phyloP scores from a whole-genome alignment of 37 sponge, comb jelly and placozoan genomes.

The Aphrocallistes beatrix region DNA sequence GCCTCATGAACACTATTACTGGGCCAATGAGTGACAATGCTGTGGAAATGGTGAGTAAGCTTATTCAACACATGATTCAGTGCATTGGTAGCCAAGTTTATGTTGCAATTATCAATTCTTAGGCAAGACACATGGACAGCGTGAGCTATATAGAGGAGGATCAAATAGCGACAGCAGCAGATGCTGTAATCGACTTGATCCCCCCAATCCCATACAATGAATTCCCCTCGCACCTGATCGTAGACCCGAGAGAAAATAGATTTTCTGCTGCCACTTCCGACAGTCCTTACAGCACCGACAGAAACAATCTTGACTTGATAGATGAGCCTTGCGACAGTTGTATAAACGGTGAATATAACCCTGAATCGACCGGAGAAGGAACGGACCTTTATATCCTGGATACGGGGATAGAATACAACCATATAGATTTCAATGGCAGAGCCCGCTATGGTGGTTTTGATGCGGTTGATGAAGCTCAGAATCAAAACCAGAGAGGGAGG shows the following conservation, averaged over 20 bases:
- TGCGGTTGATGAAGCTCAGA: neutral
- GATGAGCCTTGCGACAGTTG: neutral
- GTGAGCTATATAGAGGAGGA: neutral
- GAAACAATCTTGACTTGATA: neutral
- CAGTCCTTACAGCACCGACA: neutral
- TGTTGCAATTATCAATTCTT: neutral
- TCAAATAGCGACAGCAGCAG: neutral
- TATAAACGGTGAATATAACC: neutral
- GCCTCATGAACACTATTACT: neutral
- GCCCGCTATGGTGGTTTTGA: conserved; percentile 22
- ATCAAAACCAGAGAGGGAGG: neutral
- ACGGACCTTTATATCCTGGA: conserved; percentile 21
- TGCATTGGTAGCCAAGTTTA: too few species aligned
- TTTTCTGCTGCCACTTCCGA: neutral
- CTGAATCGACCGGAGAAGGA: conserved; percentile 10
- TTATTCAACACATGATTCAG: too few species aligned
- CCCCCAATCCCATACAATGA: neutral
- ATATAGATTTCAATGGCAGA: conserved; percentile 7
- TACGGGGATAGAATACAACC: conserved; percentile 20
- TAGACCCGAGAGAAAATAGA: neutral
- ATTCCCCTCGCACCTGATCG: neutral
- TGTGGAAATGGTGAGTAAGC: neutral
- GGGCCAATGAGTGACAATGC: neutral
- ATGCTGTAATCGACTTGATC: neutral
- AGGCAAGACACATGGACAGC: neutral